Evolutionary conservation across 2,888 invertebrate species (phyloP).

Genomic region (Euproctis similis): DNA sequence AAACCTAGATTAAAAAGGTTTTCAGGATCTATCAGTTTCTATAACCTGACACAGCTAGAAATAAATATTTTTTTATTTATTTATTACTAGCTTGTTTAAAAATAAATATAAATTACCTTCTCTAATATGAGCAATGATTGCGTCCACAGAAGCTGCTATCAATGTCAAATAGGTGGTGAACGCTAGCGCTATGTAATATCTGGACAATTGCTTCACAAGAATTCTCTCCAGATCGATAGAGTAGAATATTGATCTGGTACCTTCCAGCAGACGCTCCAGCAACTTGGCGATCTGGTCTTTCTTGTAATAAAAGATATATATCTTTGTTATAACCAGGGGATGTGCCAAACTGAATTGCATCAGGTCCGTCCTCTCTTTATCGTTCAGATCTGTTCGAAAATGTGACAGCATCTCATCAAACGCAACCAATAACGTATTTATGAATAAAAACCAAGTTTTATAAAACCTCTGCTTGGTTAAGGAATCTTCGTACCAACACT

Average conservation of each 20-base stretch:
- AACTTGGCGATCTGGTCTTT: constrained; percentile 28
- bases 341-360: constrained; percentile 37
- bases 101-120: too few relatives aligned
- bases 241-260: constrained; percentile 20
- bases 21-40: too few relatives aligned
- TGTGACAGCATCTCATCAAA: constrained; percentile 32
- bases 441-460: constrained; percentile 26
- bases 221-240: constrained; percentile 25
- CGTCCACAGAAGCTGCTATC: constrained; percentile 24
- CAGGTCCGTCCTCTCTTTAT: constrained; percentile 36
- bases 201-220: constrained; percentile 29
- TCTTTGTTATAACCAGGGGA: constrained; percentile 30
- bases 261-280: constrained; percentile 36
- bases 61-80: too few relatives aligned
- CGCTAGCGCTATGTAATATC: constrained; percentile 18
- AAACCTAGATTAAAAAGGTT: too few relatives aligned
- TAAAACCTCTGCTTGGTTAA: constrained; percentile 22
- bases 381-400: constrained; percentile 30
- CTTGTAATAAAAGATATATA: constrained; percentile 29
- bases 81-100: too few relatives aligned
- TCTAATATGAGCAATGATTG: constrained; percentile 24
- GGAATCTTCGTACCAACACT: constrained; percentile 39
- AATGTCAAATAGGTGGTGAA: constrained; percentile 24
- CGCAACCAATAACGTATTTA: constrained; percentile 28
- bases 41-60: too few relatives aligned